Percentiles rank a stretch among this genome's conserved stretches.
Conservation (phyloP, 2,888 invertebrate genomes). For the Liopterus haemorrhoidalis region DNA sequence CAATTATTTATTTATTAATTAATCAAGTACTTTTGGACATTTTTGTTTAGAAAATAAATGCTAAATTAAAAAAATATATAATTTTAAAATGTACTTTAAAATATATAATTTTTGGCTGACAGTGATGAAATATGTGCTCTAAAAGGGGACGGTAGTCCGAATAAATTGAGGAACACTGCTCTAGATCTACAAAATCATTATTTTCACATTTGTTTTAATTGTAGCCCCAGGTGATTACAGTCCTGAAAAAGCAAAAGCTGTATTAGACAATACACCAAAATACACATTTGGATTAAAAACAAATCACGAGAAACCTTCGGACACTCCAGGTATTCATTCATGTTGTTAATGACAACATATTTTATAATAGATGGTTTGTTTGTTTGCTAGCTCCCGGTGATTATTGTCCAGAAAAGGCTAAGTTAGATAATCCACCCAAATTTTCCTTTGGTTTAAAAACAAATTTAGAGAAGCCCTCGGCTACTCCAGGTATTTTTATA, state of each 20-base stretch:
- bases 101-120: no score
- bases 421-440: conserved; percentile 54
- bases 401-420: conserved; percentile 65
- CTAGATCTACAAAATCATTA: conserved; percentile 51
- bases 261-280: conserved; percentile 54
- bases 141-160: no score
- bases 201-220: conserved; percentile 32
- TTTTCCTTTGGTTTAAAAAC: conserved; percentile 66
- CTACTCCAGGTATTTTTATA: conserved; percentile 53
- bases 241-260: conserved; percentile 57
- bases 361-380: no score
- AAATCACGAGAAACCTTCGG: conserved; percentile 52
- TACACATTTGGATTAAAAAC: conserved; percentile 66
- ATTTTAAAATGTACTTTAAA: no score
- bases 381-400: conserved; percentile 65
- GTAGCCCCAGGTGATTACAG: conserved; percentile 79
- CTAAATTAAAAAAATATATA: no score
- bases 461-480: conserved; percentile 52
- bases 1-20: no score
- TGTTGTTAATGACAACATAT: no score
- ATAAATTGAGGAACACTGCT: no score
- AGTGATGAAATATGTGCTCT: no score
- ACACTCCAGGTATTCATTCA: conserved; percentile 52
- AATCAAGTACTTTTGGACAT: no score
- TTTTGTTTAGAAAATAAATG: no score